Evolutionary conservation across 2,113 vertebrate species (phyloP).

Genomic region (Myrmecophaga tridactyla): DNA sequence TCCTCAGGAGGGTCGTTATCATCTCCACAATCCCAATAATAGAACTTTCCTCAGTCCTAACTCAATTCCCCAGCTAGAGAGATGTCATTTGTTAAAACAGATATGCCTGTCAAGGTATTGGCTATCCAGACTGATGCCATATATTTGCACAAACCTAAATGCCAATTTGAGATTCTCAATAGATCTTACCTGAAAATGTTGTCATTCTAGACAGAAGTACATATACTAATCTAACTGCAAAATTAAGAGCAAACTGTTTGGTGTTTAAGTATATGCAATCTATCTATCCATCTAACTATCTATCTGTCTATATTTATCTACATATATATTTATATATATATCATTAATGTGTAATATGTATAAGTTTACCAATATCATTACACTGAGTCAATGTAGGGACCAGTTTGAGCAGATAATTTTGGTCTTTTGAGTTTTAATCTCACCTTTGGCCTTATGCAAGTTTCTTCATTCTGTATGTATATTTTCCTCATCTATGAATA

Average conservation of each 20-base stretch:
- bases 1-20: not conserved
- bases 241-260: not conserved
- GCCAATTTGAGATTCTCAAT: not conserved
- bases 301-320: too few species aligned
- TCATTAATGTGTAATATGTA: too few species aligned
- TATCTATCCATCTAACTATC: too few species aligned
- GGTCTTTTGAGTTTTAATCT: not conserved
- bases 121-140: not conserved
- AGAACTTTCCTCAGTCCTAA: not conserved
- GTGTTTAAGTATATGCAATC: not conserved
- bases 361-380: not conserved
- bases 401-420: not conserved
- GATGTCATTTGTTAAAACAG: not conserved
- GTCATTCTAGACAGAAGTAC: not conserved
- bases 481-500: not conserved
- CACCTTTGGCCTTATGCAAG: not conserved
- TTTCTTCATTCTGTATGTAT: not conserved
- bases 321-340: too few species aligned
- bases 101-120: not conserved
- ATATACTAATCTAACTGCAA: not conserved
- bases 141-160: not conserved
- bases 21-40: not conserved
- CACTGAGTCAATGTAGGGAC: not conserved
- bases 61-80: not conserved
- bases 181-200: not conserved